Base-by-base conservation (phyloP, 2,113 vertebrate species). In the Seriola dumerili region DNA sequence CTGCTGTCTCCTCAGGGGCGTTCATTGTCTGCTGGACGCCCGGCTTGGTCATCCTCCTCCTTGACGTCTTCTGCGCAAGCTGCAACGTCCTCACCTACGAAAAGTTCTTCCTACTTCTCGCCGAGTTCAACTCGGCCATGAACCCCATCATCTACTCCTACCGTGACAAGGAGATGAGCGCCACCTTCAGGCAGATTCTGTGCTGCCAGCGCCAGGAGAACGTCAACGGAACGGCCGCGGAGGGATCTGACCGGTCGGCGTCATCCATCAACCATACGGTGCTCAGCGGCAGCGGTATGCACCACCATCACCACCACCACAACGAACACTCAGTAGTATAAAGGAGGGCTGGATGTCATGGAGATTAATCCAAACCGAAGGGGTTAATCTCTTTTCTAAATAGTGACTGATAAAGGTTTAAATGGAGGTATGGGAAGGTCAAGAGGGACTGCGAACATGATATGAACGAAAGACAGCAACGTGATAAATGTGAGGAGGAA, bases 141-240 rank as follows among this genome's bases (percentile, higher is more conserved):
- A 99, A 99, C 92, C 98, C 98, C 86, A 99, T 99, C 93, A 99
- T 99, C 93, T 99, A 99, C 94, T 99, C 98, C 52, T 99, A 99
- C 89, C 96, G 98, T 0, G 98, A 99, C 95, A 99, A 99, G 85
- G 98, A 99, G 90, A 99, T 99, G 98, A 99, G 98, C 0, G 94
- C 98, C 0, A 99, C 98, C 61, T 99, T 99, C 95, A 96, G 96
- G 77, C 98, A 99, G 95, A 99, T 99, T 90, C 96, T 99, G 57
- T 99, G 97, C 91, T 99, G 98, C 90, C 98, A 98, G 91, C 95
- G 97, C 77, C 96, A 94, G 0, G 98, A 99, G 89, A 97, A 90
- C 1, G 76, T 96, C 86, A 98, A 97, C 0, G 97, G 97, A 44
- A 96, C 96, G 1, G 87, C 93, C 1, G 94, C 96, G 0, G 98